Conservation (phyloP, 2,113 vertebrate species). For the Recurvirostra avosetta region DNA sequence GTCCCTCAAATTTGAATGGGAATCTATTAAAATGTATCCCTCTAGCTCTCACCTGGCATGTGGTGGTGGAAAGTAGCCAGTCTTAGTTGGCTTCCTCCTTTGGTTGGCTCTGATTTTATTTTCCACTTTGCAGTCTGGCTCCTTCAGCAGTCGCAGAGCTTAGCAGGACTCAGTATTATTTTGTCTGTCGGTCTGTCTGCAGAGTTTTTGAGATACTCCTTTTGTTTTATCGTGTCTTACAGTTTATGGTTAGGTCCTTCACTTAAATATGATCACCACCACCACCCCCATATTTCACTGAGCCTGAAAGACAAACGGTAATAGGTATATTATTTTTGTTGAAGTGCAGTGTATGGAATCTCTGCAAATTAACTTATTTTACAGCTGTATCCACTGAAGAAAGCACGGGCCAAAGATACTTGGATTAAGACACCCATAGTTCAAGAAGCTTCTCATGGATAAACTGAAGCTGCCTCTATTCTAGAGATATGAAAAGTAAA, state of each 20-base stretch:
- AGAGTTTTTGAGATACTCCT: background rate
- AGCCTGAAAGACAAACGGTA: background rate
- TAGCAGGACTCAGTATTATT: background rate
- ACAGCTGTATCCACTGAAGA: background rate
- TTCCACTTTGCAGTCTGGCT: constrained; percentile 41
- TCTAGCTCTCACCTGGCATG: constrained; percentile 8
- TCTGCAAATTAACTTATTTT: background rate
- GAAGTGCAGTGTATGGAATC: background rate
- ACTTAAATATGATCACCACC: background rate
- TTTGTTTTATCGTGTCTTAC: background rate
- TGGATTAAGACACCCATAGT: background rate
- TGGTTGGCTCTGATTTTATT: background rate
- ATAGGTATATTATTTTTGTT: background rate
- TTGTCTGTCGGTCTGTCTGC: background rate
- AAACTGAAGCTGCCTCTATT: background rate
- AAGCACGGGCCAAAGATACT: background rate
- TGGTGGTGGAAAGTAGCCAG: constrained; percentile 25
- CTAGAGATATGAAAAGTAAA: background rate
- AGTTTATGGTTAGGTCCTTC: background rate
- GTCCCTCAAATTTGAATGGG: background rate
- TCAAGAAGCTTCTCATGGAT: background rate
- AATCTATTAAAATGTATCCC: background rate
- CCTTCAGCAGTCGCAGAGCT: background rate
- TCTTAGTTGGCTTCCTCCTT: constrained; percentile 5
- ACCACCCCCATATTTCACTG: background rate